Evolutionary conservation across 2,113 vertebrate genomes (phyloP), one percentile per base, ranked within the genome.

Genomic region (Callipepla californica): DNA sequence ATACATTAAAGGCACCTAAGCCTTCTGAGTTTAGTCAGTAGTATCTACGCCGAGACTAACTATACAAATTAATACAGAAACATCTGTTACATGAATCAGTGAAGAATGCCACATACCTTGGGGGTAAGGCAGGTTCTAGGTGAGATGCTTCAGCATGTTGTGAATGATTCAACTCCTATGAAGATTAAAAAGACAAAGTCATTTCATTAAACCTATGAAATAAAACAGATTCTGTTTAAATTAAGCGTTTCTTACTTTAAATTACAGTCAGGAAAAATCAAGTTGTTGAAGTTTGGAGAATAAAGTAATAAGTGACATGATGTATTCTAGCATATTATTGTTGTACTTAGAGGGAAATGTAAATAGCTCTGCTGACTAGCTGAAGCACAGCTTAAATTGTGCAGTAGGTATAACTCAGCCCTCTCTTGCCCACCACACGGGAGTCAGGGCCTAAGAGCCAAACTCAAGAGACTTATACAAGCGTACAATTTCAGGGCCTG

Each of bases 81-180:
- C 42, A 55, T 2, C 10, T 73, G 92, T 7, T 36, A 57, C 80
- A 25, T 12, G 20, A 67, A 55, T 59, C 55, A 36, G 36, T 44
- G 57, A 75, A 87, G 47, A 90, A 92, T 6, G 40, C 23, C 53
- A 93, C 98, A 98, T 86, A 99, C 99, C 98, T 98, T 75, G 98
- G 97, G 62, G 98, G 98, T 34, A 98, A 94, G 4, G 96, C 90
- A 55, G 96, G 96, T 82, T 97, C 97, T 80, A 92, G 90, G 16
- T 90, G 90, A 86, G 72, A n/a, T 30, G 87, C 42, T 92, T 95
- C 94, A 72, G 86, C 40, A 59, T 94, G 96, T 90, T 95, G 94
- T 15, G 93, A 65, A 40, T 83, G 86, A 48, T 95, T 90, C 32
- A 94, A 90, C 13, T 98, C 98, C 98, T 99, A 94, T 34, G 96